These are phyloP conservation scores for Troides oblongomaculatus DNA, from an alignment of 2,888 invertebrate genomes.

Conservation along the genomic window DNA sequence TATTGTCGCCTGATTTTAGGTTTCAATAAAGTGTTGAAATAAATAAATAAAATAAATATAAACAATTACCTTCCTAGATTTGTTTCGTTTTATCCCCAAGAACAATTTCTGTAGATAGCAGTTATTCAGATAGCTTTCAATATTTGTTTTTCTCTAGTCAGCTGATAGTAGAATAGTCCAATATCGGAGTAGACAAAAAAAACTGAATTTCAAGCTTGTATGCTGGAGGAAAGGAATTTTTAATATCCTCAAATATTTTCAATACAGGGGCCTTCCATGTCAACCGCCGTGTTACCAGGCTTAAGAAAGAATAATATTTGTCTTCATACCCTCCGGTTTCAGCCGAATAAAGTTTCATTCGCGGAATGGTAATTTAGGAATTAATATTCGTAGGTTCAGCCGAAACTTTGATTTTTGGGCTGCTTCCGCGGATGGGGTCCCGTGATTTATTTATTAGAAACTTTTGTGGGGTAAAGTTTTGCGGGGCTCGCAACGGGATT, in stretches of 20 bases:
- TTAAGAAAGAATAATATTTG: conserved; percentile 38
- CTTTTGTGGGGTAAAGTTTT: conserved; percentile 2
- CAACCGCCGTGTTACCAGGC: conserved; percentile 39
- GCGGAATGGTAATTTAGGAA: conserved; percentile 42
- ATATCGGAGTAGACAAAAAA: conserved; percentile 25
- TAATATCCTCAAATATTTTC: conserved; percentile 56
- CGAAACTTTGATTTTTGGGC: conserved; percentile 40
- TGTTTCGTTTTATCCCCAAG: background rate
- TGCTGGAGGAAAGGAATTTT: conserved; percentile 48
- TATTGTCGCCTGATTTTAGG: too few species aligned
- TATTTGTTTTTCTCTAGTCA: conserved; percentile 19
- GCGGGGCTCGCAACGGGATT: conserved; percentile 5
- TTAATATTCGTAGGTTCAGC: conserved; percentile 41
- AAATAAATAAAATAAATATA: background rate
- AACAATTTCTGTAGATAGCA: conserved; percentile 5
- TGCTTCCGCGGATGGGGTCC: conserved; percentile 31
- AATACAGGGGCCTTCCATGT: conserved; percentile 49
- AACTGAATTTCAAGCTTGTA: conserved; percentile 30
- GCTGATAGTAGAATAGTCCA: conserved; percentile 10
- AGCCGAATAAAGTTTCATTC: conserved; percentile 44
- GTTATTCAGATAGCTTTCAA: conserved; percentile 13
- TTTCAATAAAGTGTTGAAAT: too few species aligned
- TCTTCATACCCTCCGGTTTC: conserved; percentile 30
- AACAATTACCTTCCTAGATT: background rate
- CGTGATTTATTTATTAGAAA: conserved; percentile 37